These are phyloP conservation scores for Myotis daubentonii DNA, from an alignment of 2,797 vertebrate species.

Conservation along the genomic window DNA sequence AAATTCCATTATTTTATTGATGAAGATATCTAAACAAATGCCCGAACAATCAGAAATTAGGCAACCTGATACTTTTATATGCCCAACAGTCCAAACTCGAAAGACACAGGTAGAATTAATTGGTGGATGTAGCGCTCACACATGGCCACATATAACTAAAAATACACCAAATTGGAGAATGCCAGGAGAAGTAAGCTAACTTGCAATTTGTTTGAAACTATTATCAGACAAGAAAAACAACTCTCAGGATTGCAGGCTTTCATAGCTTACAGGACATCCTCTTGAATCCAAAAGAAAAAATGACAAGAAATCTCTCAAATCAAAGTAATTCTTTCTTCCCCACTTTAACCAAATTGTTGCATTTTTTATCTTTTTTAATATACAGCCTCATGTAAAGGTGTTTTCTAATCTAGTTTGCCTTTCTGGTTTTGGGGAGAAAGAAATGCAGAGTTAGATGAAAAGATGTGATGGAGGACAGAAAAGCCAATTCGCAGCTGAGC, in stretches of 20 bases:
- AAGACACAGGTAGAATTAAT: background rate
- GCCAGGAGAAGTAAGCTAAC: background rate
- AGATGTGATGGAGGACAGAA: background rate
- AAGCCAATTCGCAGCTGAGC: background rate
- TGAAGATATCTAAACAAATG: background rate
- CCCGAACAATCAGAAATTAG: background rate
- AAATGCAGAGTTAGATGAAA: background rate
- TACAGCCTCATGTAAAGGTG: background rate
- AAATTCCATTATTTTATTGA: background rate
- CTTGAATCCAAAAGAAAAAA: constrained; percentile 37
- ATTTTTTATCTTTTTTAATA: background rate
- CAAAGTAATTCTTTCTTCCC: constrained; percentile 20
- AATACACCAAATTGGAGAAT: background rate
- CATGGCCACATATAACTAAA: background rate
- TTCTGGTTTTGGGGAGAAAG: background rate
- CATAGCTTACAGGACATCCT: background rate
- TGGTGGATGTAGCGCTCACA: background rate
- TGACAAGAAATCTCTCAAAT: background rate
- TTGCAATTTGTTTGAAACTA: background rate
- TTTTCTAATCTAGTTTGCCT: background rate
- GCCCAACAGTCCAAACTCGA: background rate
- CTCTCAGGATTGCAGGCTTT: background rate
- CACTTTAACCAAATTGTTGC: background rate
- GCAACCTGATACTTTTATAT: background rate
- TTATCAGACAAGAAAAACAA: background rate